phyloP scores from a whole-genome alignment of 2,888 invertebrate genomes.

The Ichneumoninae sp. region DNA sequence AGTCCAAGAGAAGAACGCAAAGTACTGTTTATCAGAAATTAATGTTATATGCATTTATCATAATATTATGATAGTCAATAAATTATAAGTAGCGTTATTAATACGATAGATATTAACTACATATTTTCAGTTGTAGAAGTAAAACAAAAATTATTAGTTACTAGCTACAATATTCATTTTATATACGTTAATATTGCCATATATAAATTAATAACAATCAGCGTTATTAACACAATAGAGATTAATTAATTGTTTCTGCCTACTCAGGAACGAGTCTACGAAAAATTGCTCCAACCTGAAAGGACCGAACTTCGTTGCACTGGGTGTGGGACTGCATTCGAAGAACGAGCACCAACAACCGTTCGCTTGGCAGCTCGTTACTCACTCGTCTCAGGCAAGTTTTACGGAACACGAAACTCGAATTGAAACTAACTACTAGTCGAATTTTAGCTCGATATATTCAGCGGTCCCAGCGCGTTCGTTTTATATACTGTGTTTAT shows the following conservation, averaged over 20 bases:
- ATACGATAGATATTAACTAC: not conserved
- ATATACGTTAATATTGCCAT: not conserved
- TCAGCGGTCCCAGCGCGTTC: not conserved
- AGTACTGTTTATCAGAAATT: constrained; percentile 64
- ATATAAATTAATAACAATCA: not conserved
- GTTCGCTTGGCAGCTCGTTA: constrained; percentile 76
- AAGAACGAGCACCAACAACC: constrained; percentile 70
- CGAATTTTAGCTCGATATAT: constrained; percentile 12
- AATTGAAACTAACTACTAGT: constrained; percentile 24
- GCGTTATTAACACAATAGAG: not conserved
- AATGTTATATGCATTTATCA: not conserved
- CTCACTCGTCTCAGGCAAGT: constrained; percentile 71
- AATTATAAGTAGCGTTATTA: not conserved
- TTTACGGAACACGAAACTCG: constrained; percentile 7
- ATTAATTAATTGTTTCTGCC: not conserved
- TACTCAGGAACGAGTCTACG: constrained; percentile 66
- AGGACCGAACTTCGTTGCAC: constrained; percentile 73
- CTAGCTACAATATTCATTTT: no score
- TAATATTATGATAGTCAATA: not conserved
- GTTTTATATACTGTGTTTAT: not conserved
- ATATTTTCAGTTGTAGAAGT: no score
- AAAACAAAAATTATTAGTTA: no score
- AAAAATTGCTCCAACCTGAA: constrained; percentile 67
- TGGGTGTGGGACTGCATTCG: constrained; percentile 73
- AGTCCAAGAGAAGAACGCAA: constrained; percentile 71